These are phyloP conservation scores for Drosophila simulans DNA, from an alignment of 1,140 invertebrate species.

Conservation along the genomic window DNA sequence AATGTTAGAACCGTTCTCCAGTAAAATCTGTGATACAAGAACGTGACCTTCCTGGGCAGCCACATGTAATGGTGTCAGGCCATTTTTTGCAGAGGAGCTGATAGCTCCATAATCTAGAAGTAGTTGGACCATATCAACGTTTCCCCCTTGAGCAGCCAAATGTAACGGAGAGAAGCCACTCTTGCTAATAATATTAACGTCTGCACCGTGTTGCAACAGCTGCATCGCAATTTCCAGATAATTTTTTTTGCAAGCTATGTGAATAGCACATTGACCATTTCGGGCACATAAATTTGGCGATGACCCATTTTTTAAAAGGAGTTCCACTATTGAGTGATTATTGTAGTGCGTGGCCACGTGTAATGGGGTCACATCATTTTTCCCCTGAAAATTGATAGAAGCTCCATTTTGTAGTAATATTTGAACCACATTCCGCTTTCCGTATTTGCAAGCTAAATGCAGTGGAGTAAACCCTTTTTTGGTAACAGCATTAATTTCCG, in stretches of 20 bases:
- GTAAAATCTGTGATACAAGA: conserved; percentile 92
- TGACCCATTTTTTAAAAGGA: conserved; percentile 96
- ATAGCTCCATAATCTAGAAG: conserved; percentile 95
- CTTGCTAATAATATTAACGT: conserved; percentile 92
- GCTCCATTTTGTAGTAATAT: conserved; percentile 94
- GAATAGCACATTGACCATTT: conserved; percentile 99
- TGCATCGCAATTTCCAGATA: conserved; percentile 97
- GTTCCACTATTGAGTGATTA: conserved; percentile 95
- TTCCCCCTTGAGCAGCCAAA: conserved; percentile 96
- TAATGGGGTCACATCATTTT: conserved; percentile 98
- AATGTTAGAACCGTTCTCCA: conserved; percentile 92
- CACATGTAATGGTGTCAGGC: conserved; percentile 95
- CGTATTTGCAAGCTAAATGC: conserved; percentile 99
- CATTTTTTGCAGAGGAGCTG: conserved; percentile 93
- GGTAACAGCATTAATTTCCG: conserved; percentile 94
- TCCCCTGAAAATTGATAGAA: conserved; percentile 97
- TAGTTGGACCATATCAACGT: conserved; percentile 95
- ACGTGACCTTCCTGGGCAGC: conserved; percentile 97
- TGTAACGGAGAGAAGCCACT: conserved; percentile 97
- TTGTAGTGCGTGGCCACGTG: conserved; percentile 99
- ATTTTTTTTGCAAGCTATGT: conserved; percentile 99
- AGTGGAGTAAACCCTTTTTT: conserved; percentile 99
- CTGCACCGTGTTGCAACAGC: conserved; percentile 95
- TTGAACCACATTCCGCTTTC: conserved; percentile 95
- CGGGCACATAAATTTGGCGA: conserved; percentile 98